phyloP scores from a whole-genome alignment of 2,797 vertebrate species.

The Austrolebias charrua region DNA sequence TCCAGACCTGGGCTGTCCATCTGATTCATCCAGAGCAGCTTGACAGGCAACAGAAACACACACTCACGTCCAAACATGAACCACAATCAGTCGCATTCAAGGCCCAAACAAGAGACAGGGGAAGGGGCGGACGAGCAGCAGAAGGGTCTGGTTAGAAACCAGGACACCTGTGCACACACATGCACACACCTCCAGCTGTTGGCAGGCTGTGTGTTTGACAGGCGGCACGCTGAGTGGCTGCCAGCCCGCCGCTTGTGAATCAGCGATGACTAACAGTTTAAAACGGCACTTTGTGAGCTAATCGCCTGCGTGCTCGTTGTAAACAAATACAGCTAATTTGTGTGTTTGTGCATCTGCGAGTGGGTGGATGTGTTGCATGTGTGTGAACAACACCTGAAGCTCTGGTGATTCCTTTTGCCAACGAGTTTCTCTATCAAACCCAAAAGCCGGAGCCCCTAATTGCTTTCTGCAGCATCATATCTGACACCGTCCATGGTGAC shows the following conservation, averaged over 20 bases:
- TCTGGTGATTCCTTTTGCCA: conserved; percentile 12
- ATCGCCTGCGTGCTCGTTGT: conserved; percentile 56
- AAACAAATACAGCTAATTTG: conserved; percentile 25
- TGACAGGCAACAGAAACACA: conserved; percentile 52
- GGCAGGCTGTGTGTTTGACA: conserved; percentile 60
- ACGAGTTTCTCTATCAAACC: conserved; percentile 46
- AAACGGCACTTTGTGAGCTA: conserved; percentile 59
- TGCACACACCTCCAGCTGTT: conserved; percentile 50
- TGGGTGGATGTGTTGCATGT: conserved; percentile 20
- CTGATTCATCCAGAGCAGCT: conserved; percentile 53
- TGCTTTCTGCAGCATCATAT: conserved; percentile 63
- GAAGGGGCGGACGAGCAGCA: conserved; percentile 1
- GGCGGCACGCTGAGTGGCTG: conserved; percentile 55
- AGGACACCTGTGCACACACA: conserved; percentile 57
- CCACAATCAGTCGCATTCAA: conserved; percentile 1
- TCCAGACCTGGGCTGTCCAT: conserved; percentile 74
- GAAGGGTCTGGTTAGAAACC: conserved; percentile 39
- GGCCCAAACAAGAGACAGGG: conserved; percentile 15
- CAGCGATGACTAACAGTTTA: conserved; percentile 67
- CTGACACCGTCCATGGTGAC: conserved; percentile 63
- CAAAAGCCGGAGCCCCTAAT: conserved; percentile 59
- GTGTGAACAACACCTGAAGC: conserved; percentile 10
- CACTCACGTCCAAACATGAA: conserved; percentile 11
- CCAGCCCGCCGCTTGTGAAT: conserved; percentile 68
- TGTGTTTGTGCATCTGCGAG: neutral